Percentiles rank a stretch among this genome's conserved stretches.
Evolutionary conservation across 2,797 vertebrate species (phyloP).

Genomic region (Capromys pilorides): DNA sequence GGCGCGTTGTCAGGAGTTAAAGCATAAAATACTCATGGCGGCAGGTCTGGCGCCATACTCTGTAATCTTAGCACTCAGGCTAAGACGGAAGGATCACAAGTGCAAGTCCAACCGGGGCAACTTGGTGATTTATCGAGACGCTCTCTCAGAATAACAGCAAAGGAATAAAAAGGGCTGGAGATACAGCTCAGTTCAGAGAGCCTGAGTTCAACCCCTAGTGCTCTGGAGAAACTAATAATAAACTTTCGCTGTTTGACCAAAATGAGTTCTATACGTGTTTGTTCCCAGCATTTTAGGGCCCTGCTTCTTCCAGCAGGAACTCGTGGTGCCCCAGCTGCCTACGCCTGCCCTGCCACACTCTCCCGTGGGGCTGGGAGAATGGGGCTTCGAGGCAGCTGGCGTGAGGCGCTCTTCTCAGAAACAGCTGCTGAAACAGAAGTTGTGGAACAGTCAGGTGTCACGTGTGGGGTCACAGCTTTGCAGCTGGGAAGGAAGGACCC

Average conservation of each 20-base stretch:
- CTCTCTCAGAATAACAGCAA: neutral
- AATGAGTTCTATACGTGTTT: neutral
- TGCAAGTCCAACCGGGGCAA: neutral
- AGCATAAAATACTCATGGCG: neutral
- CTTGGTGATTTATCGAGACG: neutral
- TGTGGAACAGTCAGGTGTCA: neutral
- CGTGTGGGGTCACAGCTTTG: neutral
- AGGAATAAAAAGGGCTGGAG: neutral
- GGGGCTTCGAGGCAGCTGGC: neutral
- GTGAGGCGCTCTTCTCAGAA: neutral
- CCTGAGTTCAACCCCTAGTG: neutral
- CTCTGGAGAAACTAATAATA: neutral
- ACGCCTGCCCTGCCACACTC: neutral
- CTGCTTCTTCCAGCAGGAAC: neutral
- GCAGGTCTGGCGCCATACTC: neutral
- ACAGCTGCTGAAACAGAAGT: neutral
- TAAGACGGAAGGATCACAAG: neutral
- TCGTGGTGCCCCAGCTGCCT: too few species aligned
- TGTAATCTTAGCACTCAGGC: neutral
- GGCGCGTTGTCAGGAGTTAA: neutral
- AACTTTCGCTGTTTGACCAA: neutral
- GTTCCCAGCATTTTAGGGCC: neutral
- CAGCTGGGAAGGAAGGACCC: neutral
- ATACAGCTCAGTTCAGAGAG: neutral
- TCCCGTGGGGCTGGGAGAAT: neutral